These are phyloP conservation scores for Calliopsis andreniformis DNA, from an alignment of 1,140 invertebrate genomes.

Conservation along the genomic window DNA sequence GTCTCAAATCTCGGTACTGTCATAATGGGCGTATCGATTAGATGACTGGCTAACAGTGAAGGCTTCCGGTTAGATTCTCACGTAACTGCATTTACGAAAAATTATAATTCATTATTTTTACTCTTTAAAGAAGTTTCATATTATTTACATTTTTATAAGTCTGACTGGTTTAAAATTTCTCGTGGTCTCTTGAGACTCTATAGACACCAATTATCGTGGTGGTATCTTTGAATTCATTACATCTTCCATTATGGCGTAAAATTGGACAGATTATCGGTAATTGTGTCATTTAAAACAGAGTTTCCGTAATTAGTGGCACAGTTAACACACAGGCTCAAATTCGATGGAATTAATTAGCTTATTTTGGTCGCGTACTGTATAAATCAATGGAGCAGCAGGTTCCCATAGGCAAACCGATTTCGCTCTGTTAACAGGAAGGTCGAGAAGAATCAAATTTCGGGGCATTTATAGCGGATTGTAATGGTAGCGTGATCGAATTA, in stretches of 20 bases:
- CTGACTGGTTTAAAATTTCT: too few species aligned
- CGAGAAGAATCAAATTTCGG: constrained; percentile 24
- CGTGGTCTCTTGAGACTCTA: too few species aligned
- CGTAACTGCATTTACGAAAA: not conserved
- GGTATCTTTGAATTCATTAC: too few species aligned
- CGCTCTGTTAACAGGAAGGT: not conserved
- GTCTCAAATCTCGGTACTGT: constrained; percentile 16
- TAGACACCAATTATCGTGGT: too few species aligned
- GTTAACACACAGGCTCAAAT: not conserved
- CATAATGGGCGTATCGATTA: constrained; percentile 15
- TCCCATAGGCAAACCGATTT: not conserved
- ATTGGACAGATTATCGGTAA: too few species aligned
- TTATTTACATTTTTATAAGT: too few species aligned
- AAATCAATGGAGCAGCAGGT: not conserved
- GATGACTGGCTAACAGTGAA: not conserved
- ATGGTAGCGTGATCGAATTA: constrained; percentile 16
- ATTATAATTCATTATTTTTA: too few species aligned
- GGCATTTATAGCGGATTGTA: constrained; percentile 20
- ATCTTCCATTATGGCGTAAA: too few species aligned
- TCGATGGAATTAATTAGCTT: not conserved
- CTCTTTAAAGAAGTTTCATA: too few species aligned
- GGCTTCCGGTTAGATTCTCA: not conserved
- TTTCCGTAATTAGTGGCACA: too few species aligned
- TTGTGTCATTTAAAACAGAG: too few species aligned
- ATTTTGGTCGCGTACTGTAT: not conserved